phyloP scores from a whole-genome alignment of 2,113 vertebrate genomes.

The Neopipo cinnamomea region DNA sequence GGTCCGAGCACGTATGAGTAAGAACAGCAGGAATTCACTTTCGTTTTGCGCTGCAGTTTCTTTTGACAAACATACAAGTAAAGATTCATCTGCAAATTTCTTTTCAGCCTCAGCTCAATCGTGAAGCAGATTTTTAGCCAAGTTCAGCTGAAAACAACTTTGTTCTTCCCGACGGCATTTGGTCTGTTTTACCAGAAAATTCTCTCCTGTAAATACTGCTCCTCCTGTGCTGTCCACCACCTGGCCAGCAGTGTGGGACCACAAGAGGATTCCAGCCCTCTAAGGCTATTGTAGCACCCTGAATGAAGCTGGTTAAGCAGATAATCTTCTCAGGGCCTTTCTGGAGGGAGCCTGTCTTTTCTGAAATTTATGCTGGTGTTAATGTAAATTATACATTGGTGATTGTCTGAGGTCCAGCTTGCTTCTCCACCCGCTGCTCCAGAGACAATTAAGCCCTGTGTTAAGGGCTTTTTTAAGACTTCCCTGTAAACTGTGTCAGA shows the following conservation, averaged over 20 bases:
- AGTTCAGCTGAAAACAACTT: neutral
- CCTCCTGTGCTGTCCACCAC: neutral
- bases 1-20: fast-evolving
- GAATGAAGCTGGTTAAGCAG: neutral
- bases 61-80: neutral
- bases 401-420: neutral
- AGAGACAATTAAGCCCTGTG: neutral
- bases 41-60: fast-evolving
- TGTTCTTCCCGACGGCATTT: fast-evolving
- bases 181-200: neutral
- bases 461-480: neutral
- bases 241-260: neutral
- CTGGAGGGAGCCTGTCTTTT: neutral
- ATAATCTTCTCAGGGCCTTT: neutral
- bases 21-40: neutral
- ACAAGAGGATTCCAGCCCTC: neutral
- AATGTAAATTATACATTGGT: neutral
- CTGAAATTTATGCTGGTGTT: neutral
- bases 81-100: neutral
- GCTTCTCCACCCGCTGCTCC: neutral
- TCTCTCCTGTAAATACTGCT: neutral
- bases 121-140: neutral
- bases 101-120: neutral
- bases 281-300: neutral
- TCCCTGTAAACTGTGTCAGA: neutral